A percentile compares a stretch with the other conserved stretches of the same genome.
Evolutionary conservation across 2,113 vertebrate species (phyloP).

Genomic region (Euleptes europaea): DNA sequence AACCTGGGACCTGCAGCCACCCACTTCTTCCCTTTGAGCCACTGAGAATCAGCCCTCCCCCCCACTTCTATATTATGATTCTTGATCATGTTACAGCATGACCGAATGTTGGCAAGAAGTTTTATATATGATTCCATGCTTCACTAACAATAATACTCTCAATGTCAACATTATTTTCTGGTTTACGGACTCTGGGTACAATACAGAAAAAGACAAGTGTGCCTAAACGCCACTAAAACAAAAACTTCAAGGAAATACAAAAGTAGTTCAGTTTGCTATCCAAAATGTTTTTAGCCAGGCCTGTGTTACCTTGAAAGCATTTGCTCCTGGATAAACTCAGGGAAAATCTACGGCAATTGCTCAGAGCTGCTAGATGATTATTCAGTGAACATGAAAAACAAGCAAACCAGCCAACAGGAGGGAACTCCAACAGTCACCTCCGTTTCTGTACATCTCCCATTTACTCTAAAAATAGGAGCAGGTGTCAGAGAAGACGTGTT

Average conservation of each 20-base stretch:
- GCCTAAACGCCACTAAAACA: neutral
- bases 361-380: neutral
- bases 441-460: neutral
- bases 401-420: neutral
- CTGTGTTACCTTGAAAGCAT: neutral
- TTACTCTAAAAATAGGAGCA: conserved; percentile 61
- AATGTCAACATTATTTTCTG: neutral
- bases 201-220: neutral
- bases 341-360: neutral
- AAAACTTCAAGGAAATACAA: neutral
- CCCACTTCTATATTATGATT: neutral
- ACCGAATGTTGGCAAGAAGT: neutral
- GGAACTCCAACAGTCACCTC: neutral
- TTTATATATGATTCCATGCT: neutral
- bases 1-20: neutral
- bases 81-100: neutral
- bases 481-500: conserved; percentile 81
- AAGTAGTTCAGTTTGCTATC: neutral
- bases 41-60: neutral
- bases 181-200: neutral
- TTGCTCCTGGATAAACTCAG: neutral
- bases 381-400: neutral
- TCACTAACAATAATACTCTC: neutral
- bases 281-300: neutral
- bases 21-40: neutral